Evolutionary conservation across 2,888 invertebrate genomes (phyloP).

Genomic region (Chaitophorus viminalis): DNA sequence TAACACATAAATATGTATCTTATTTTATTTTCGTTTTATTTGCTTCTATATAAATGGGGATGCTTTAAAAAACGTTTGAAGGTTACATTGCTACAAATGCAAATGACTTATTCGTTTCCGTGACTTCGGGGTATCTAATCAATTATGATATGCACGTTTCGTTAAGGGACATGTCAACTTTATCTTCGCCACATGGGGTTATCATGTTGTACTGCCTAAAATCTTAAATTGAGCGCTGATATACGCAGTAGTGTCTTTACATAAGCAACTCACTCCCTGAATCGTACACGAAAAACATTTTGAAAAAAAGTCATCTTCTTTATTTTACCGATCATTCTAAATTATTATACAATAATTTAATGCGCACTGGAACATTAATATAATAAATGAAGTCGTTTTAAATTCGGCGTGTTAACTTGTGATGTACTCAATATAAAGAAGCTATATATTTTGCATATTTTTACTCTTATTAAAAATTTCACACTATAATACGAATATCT

Average conservation of each 20-base stretch:
- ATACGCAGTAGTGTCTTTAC: background rate
- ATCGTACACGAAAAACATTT: background rate
- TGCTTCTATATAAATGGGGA: background rate
- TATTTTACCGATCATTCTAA: too few species aligned
- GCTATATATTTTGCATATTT: background rate
- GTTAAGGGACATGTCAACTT: slow-evolving; percentile 44
- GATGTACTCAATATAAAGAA: background rate
- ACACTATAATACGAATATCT: background rate
- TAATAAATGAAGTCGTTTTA: too few species aligned
- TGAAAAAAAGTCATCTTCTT: too few species aligned
- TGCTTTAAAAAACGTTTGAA: background rate
- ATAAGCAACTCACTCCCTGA: background rate
- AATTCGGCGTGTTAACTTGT: background rate
- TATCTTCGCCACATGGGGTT: slow-evolving; percentile 25
- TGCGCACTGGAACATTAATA: too few species aligned
- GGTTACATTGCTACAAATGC: background rate
- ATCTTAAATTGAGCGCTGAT: background rate
- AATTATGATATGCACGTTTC: slow-evolving; percentile 44
- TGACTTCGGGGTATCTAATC: background rate
- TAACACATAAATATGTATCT: background rate
- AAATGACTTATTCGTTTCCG: slow-evolving; percentile 36
- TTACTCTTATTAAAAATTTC: background rate
- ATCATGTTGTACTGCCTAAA: slow-evolving; percentile 24
- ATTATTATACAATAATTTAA: too few species aligned
- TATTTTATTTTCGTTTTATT: background rate